Conservation (phyloP, 2,888 invertebrate species). For the Apotomis betuletana region DNA sequence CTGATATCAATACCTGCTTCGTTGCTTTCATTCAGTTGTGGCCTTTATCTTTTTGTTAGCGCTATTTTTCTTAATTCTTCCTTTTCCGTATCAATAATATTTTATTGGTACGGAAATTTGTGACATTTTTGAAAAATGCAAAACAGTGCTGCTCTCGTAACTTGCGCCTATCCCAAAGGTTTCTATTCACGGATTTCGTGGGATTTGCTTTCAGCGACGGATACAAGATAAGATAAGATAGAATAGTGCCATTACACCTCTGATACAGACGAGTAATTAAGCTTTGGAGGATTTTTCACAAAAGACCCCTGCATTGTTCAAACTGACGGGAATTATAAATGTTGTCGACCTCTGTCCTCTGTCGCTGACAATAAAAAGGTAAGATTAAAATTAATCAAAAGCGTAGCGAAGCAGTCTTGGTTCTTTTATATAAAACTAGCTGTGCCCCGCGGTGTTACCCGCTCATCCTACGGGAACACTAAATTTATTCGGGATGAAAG, state of each 20-base stretch:
- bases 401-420: not conserved
- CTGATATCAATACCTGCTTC: no score
- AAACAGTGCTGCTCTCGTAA: not conserved
- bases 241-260: slow-evolving; percentile 14
- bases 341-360: slow-evolving; percentile 21
- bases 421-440: not conserved
- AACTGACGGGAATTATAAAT: slow-evolving; percentile 22
- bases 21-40: no score
- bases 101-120: no score
- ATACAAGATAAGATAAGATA: slow-evolving; percentile 36
- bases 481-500: no score
- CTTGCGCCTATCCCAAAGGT: slow-evolving; percentile 25
- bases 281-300: slow-evolving; percentile 32
- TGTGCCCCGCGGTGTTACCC: no score
- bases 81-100: no score
- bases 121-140: no score
- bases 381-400: slow-evolving; percentile 17
- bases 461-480: no score
- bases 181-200: slow-evolving; percentile 46
- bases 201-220: slow-evolving; percentile 44
- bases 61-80: no score
- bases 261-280: slow-evolving; percentile 34
- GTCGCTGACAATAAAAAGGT: slow-evolving; percentile 11
- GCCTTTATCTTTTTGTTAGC: no score
- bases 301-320: slow-evolving; percentile 25